Conservation (phyloP, 2,797 vertebrate species). For the Hypotaenidia okinawae region DNA sequence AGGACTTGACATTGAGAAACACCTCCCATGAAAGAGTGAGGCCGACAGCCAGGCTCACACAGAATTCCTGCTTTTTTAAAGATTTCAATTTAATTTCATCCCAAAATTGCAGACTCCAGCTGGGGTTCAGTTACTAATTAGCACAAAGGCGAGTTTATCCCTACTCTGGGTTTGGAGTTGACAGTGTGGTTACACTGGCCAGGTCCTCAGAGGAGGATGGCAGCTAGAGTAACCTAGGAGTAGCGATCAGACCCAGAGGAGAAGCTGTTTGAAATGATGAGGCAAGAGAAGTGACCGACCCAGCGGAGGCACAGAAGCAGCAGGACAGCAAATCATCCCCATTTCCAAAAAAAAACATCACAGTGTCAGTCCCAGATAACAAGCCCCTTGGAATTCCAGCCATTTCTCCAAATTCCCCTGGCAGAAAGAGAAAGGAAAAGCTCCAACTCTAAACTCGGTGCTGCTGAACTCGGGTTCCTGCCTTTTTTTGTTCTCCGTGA, state of each 20-base stretch:
- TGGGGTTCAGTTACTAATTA: not conserved
- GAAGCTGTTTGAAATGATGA: not conserved
- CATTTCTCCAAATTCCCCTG: constrained; percentile 60
- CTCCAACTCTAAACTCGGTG: constrained; percentile 51
- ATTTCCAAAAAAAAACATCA: not conserved
- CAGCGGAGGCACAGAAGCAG: not conserved
- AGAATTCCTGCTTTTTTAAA: not conserved
- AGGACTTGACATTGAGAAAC: not conserved
- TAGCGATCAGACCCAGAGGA: not conserved
- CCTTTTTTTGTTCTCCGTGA: constrained; percentile 35
- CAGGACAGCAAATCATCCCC: not conserved
- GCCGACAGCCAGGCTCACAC: not conserved
- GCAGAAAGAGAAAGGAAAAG: constrained; percentile 47
- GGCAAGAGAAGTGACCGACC: not conserved
- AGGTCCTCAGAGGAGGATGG: not conserved
- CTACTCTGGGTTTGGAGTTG: not conserved
- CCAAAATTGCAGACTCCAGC: not conserved
- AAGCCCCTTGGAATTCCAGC: not conserved
- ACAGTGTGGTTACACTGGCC: not conserved
- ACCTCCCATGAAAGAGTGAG: not conserved
- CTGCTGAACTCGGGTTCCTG: constrained; percentile 35
- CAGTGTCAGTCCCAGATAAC: not conserved
- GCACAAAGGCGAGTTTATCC: not conserved
- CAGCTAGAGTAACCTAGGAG: not conserved
- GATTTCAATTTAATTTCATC: not conserved